Conservation (phyloP, 2,888 invertebrate genomes). For the Machimus atricapillus region DNA sequence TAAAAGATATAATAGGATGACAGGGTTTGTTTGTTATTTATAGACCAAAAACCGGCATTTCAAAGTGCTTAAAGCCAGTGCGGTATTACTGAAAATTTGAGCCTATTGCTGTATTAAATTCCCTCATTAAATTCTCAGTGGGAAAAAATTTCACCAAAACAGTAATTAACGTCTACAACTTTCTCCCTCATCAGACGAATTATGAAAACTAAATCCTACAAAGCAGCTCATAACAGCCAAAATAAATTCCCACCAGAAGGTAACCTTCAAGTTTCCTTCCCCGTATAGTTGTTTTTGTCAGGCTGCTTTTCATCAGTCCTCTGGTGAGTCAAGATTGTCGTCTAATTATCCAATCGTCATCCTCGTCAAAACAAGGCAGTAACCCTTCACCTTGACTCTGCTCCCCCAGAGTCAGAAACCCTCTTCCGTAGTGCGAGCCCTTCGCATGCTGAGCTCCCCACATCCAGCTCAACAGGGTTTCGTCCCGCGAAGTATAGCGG, state of each 20-base stretch:
- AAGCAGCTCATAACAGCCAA: neutral
- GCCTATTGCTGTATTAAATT: too few relatives aligned
- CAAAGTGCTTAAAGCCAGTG: too few relatives aligned
- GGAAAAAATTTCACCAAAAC: neutral
- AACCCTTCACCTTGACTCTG: neutral
- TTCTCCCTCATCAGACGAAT: neutral
- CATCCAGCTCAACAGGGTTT: neutral
- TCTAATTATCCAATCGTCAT: neutral
- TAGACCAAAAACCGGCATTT: too few relatives aligned
- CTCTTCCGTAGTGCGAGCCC: neutral
- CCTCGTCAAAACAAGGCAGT: neutral
- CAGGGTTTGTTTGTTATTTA: too few relatives aligned
- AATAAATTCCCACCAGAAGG: neutral
- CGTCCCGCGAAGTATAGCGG: neutral
- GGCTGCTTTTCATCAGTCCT: neutral
- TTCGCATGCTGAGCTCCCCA: neutral
- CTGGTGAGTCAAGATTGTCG: neutral
- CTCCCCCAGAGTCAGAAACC: neutral
- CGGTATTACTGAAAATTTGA: too few relatives aligned
- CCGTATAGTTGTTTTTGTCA: neutral
- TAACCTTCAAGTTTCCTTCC: neutral
- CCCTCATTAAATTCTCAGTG: too few relatives aligned
- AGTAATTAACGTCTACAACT: neutral
- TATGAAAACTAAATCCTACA: neutral
- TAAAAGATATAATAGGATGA: too few relatives aligned